Evolutionary conservation across 2,113 vertebrate species (phyloP).

Genomic region (Deroptyus accipitrinus): DNA sequence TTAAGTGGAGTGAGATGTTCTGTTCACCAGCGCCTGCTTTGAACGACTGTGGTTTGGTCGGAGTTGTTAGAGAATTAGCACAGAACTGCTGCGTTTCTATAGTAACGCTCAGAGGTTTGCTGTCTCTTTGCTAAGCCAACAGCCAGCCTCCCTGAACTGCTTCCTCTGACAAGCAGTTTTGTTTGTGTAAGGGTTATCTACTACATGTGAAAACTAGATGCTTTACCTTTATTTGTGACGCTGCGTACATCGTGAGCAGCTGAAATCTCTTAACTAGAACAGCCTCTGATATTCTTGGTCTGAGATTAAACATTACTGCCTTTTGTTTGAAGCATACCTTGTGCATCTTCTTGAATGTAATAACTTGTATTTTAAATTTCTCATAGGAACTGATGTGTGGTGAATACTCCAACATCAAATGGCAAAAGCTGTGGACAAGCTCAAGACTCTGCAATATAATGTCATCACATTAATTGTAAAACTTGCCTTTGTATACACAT

Average conservation of each 20-base stretch:
- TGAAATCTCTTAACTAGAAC: background rate
- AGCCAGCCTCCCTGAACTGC: background rate
- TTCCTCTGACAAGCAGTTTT: background rate
- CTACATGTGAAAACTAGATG: background rate
- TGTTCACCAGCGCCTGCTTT: accelerated
- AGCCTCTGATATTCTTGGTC: accelerated
- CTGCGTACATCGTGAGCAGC: accelerated
- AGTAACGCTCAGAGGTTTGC: accelerated
- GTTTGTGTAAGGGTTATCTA: accelerated
- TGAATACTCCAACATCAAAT: background rate
- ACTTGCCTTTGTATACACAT: background rate
- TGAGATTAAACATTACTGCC: background rate
- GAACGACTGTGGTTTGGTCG: accelerated
- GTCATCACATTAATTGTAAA: background rate
- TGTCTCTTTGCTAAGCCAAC: background rate
- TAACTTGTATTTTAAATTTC: background rate
- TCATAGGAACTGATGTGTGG: slow-evolving; percentile 43
- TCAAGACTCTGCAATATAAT: background rate
- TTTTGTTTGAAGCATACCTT: background rate
- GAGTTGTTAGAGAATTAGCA: accelerated
- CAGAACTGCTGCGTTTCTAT: background rate
- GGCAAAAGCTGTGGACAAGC: background rate
- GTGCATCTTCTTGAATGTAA: accelerated
- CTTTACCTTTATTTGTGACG: background rate
- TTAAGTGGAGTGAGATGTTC: accelerated